These are phyloP conservation scores for Physocephala rufipes DNA, from an alignment of 2,888 invertebrate species.

Conservation along the genomic window DNA sequence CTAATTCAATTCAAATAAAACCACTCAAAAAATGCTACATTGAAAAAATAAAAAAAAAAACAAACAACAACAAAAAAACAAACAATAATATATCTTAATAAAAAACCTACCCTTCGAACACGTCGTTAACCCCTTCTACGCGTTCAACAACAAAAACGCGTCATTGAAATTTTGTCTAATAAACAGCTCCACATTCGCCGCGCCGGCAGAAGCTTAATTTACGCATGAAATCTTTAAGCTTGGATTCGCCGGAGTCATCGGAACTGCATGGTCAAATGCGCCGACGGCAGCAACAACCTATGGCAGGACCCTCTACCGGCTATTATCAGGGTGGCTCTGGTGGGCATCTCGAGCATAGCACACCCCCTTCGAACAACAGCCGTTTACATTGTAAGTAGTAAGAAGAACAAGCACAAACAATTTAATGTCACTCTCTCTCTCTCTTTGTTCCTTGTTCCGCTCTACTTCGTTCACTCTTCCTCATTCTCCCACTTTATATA, in stretches of 20 bases:
- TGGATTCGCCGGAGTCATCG: conserved; percentile 95
- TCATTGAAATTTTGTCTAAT: conserved; percentile 28
- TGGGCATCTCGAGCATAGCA: conserved; percentile 66
- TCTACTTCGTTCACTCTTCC: background rate
- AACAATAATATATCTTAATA: conserved; percentile 38
- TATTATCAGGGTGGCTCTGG: conserved; percentile 57
- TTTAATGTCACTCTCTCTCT: background rate
- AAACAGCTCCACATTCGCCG: conserved; percentile 92
- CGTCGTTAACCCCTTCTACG: conserved; percentile 7
- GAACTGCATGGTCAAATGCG: conserved; percentile 78
- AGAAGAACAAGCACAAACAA: background rate
- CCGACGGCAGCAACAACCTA: conserved; percentile 73
- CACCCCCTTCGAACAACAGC: conserved; percentile 69
- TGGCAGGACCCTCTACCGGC: conserved; percentile 65
- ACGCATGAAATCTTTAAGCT: conserved; percentile 96
- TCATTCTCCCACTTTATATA: background rate
- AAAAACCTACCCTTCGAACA: conserved; percentile 24
- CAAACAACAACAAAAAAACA: conserved; percentile 34
- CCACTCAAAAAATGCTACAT: background rate
- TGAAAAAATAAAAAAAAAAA: conserved; percentile 25
- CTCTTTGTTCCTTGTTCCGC: background rate
- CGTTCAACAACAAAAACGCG: conserved; percentile 38
- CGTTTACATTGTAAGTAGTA: conserved; percentile 72
- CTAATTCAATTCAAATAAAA: conserved; percentile 26
- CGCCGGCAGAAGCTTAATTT: conserved; percentile 95